These are phyloP conservation scores for Galeopterus variegatus DNA, from an alignment of 2,113 vertebrate genomes.

Conservation along the genomic window DNA sequence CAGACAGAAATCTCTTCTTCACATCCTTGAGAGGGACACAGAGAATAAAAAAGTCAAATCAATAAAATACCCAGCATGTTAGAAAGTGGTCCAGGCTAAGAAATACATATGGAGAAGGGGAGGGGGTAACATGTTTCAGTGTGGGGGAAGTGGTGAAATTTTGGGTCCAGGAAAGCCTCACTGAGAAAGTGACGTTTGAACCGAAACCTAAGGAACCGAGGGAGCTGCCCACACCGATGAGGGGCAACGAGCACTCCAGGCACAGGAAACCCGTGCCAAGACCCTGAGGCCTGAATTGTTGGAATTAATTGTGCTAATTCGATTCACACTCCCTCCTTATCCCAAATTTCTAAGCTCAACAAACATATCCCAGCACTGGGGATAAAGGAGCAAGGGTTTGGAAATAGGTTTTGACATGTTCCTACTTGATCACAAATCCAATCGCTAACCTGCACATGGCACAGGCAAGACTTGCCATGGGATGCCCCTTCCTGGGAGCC, in stretches of 20 bases:
- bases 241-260: neutral
- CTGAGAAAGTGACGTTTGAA: neutral
- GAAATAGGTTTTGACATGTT: neutral
- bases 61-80: neutral
- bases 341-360: neutral
- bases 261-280: neutral
- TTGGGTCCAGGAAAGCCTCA: neutral
- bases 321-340: neutral
- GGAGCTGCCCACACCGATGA: neutral
- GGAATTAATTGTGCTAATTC: neutral
- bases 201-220: neutral
- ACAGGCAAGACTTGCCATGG: neutral
- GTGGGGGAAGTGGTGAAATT: neutral
- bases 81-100: neutral
- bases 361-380: neutral
- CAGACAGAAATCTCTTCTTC: neutral
- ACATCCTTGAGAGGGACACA: neutral
- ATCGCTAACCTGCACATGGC: neutral
- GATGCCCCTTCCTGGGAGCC: neutral
- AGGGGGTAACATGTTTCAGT: fast-evolving
- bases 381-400: neutral
- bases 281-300: neutral
- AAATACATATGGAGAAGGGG: neutral
- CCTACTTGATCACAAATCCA: neutral
- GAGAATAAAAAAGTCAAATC: neutral